Evolutionary conservation across 2,797 vertebrate genomes (phyloP).

Genomic region (Eulemur albifrons): DNA sequence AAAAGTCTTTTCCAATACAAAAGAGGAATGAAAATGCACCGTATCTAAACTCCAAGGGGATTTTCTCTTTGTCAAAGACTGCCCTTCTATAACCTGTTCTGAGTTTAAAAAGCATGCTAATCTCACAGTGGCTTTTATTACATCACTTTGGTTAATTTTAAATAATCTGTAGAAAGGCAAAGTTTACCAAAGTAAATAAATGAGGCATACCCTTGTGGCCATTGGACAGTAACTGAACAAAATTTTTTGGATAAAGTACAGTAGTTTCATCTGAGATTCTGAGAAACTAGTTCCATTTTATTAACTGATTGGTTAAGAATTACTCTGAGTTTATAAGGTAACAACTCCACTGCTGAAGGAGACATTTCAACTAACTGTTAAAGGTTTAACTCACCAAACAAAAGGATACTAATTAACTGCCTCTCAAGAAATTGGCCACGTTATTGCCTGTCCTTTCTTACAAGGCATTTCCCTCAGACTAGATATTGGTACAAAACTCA

Average conservation of each 20-base stretch:
- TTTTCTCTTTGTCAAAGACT: conserved; percentile 1
- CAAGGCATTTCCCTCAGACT: background rate
- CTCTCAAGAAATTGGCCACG: background rate
- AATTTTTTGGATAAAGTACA: background rate
- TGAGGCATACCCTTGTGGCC: background rate
- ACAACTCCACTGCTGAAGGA: background rate
- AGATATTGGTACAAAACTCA: background rate
- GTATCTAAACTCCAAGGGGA: background rate
- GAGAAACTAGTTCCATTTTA: background rate
- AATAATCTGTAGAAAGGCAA: background rate
- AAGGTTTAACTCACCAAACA: background rate
- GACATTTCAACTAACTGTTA: background rate
- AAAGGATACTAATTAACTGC: background rate
- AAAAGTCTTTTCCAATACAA: background rate
- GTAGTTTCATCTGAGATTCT: background rate
- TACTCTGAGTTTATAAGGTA: background rate
- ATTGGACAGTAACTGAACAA: background rate
- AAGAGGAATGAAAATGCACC: background rate
- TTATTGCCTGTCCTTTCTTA: background rate
- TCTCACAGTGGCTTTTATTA: background rate
- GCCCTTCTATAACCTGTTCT: background rate
- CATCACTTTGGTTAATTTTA: background rate
- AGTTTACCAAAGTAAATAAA: conserved; percentile 4
- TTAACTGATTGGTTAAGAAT: background rate
- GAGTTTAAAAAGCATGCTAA: background rate